Conservation (phyloP, 2,888 invertebrate genomes). For the Pristionchus mayeri region DNA sequence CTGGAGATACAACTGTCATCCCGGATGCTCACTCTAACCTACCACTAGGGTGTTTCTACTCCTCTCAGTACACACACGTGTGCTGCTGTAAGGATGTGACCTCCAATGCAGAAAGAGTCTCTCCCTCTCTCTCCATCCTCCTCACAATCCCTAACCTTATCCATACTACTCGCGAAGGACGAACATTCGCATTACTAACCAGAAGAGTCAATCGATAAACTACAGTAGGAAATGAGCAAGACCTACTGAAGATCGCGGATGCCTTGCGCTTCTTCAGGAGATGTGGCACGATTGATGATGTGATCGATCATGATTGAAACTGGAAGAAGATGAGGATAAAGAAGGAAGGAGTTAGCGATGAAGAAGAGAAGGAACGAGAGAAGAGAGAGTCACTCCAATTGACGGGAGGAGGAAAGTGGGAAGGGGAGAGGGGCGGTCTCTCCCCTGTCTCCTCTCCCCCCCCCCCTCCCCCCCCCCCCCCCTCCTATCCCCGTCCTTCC, state of each 20-base stretch:
- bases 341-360: constrained; percentile 27
- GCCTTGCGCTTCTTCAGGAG: constrained; percentile 51
- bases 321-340: background rate
- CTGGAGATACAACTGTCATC: too few species aligned
- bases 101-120: background rate
- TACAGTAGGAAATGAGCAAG: background rate
- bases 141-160: constrained; percentile 41
- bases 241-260: constrained; percentile 54
- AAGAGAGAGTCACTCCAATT: constrained; percentile 28
- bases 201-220: background rate
- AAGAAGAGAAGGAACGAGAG: constrained; percentile 16
- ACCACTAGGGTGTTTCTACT: constrained; percentile 10
- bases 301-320: constrained; percentile 30
- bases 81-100: constrained; percentile 35
- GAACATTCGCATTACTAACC: background rate
- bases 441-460: constrained; percentile 31
- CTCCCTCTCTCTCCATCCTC: too few species aligned
- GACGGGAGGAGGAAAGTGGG: constrained; percentile 32
- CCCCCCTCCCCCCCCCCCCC: background rate
- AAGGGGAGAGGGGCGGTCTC: constrained; percentile 26
- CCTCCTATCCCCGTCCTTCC: constrained; percentile 14
- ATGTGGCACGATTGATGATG: constrained; percentile 43
- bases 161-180: constrained; percentile 14
- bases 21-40: background rate
- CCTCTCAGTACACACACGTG: constrained; percentile 30